Evolutionary conservation across 2,888 invertebrate genomes (phyloP).

Genomic region (Cephus runcator): DNA sequence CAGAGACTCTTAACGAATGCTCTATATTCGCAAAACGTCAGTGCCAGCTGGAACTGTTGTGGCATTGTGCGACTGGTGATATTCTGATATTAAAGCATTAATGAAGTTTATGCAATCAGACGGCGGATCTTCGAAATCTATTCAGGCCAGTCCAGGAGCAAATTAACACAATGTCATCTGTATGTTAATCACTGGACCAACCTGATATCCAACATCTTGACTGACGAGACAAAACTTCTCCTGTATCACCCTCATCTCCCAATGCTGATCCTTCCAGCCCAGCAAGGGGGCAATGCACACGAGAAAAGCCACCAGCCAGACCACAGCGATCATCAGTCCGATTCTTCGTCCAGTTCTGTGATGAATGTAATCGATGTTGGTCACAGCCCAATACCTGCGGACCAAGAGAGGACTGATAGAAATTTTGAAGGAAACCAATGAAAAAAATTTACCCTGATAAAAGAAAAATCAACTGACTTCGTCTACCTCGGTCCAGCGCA

Average conservation of each 20-base stretch:
- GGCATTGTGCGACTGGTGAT: too few relatives aligned
- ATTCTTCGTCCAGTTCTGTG: constrained; percentile 81
- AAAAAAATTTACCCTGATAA: too few relatives aligned
- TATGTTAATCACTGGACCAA: constrained; percentile 20
- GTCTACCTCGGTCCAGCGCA: too few relatives aligned
- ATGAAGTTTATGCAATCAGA: too few relatives aligned
- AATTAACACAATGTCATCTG: not conserved
- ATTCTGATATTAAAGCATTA: too few relatives aligned
- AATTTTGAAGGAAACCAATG: too few relatives aligned
- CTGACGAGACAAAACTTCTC: constrained; percentile 83
- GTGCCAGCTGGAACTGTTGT: too few relatives aligned
- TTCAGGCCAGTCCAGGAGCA: too few relatives aligned
- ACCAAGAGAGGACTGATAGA: constrained; percentile 9
- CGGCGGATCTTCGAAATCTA: too few relatives aligned
- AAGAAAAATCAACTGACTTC: too few relatives aligned
- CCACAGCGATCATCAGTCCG: constrained; percentile 82
- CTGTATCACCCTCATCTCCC: constrained; percentile 70
- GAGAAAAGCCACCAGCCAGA: constrained; percentile 85
- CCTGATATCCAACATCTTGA: constrained; percentile 79
- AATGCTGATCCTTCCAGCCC: constrained; percentile 81
- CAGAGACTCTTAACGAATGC: too few relatives aligned
- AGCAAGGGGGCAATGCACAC: constrained; percentile 90
- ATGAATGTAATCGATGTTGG: constrained; percentile 90
- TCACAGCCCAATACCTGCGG: constrained; percentile 88
- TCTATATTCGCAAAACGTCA: too few relatives aligned